Base-by-base conservation (phyloP, 2,888 invertebrate species). In the Peribatodes rhomboidaria region DNA sequence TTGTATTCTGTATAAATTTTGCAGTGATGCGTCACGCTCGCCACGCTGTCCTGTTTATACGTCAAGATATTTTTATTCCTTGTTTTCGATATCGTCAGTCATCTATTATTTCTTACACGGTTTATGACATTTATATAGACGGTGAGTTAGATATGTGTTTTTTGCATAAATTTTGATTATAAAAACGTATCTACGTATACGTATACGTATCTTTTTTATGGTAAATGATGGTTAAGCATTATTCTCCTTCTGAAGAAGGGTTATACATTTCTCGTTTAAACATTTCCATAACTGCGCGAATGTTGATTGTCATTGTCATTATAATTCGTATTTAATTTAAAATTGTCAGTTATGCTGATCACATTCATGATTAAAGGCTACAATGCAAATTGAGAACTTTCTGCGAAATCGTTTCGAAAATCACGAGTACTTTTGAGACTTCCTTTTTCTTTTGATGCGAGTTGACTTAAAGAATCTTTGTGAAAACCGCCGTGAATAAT, bases 381-480 rank as follows among this genome's bases (percentile, higher is more conserved):
- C 27, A 41, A 41, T 18, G n/a, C 46, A 22, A 56, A 50, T 42
- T 50, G 35, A 14, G 9, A 33, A 50, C 49, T 55, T 61, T 52
- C 65, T n/a, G 56, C 44, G 60, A 56, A 65, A 46, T 56, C 14
- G 41, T 65, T 60, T 52, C 52, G 33, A 37, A 39, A 57, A 56
- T 61, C n/a, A n/a, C n/a, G n/a, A n/a, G n/a, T 47, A 33, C 60
- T 47, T 59, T 46, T 41, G 37, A 56, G 42, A 31, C 50, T 55
- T 33, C 46, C 52, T 52, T 52, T n/a, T 56, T 52, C 60, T 61
- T 60, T 61, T 61, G 52, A 56, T 57, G 56, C 47, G 18, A 61
- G 56, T 52, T 61, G 44, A 55, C 46, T 49, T 50, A 50, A 50
- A 60, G 50, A 60, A 60, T 50, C 31, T 65, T 31, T 31, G 7